Conservation (phyloP, 2,113 vertebrate genomes). For the Vanacampus margaritifer region DNA sequence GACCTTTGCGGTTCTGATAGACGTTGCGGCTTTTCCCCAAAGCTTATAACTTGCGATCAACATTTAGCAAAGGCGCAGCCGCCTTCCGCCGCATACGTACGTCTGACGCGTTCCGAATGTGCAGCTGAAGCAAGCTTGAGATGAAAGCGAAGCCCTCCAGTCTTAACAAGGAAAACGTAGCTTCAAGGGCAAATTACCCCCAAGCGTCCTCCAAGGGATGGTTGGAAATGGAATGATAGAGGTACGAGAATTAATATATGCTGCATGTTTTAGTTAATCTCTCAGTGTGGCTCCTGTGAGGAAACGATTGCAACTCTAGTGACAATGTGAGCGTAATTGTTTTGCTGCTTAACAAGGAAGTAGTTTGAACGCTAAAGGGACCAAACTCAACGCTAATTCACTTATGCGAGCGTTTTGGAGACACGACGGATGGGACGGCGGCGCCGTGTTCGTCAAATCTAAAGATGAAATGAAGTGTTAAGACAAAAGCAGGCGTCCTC, state of each 20-base stretch:
- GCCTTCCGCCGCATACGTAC: conserved; percentile 43
- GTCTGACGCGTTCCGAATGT: conserved; percentile 46
- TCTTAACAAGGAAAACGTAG: conserved; percentile 61
- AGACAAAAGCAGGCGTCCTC: conserved; percentile 43
- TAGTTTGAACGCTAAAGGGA: conserved; percentile 27
- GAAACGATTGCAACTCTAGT: conserved; percentile 30
- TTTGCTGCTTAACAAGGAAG: conserved; percentile 33
- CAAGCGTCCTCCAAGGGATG: conserved; percentile 60
- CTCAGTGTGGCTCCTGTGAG: conserved; percentile 33
- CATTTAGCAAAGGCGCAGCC: conserved; percentile 40
- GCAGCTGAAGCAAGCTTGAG: conserved; percentile 40
- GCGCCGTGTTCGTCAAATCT: conserved; percentile 40
- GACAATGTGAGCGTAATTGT: conserved; percentile 38
- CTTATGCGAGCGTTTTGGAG: conserved; percentile 34
- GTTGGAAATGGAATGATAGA: conserved; percentile 52
- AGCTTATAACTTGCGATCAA: conserved; percentile 22
- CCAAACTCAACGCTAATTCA: conserved; percentile 27
- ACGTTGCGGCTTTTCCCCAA: conserved; percentile 12
- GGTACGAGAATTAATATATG: conserved; percentile 49
- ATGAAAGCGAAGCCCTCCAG: conserved; percentile 68
- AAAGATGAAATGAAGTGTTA: conserved; percentile 60
- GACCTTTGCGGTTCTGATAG: neutral
- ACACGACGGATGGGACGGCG: conserved; percentile 26
- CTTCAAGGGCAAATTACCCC: conserved; percentile 67
- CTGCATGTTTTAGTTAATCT: conserved; percentile 58